Evolutionary conservation across 2,113 vertebrate genomes (phyloP).

Genomic region (Castor canadensis): DNA sequence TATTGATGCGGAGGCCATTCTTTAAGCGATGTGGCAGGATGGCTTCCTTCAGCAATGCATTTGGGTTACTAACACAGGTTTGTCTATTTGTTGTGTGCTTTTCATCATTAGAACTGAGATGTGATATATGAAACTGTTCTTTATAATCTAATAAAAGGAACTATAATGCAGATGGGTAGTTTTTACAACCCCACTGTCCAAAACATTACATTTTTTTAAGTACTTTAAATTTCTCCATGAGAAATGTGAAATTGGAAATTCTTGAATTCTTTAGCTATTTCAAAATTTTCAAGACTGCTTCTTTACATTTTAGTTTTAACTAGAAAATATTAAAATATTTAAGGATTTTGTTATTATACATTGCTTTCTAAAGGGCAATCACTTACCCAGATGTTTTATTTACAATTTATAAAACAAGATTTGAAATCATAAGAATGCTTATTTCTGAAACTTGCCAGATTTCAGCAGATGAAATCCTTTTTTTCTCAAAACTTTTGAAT

Average conservation of each 20-base stretch:
- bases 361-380: not conserved
- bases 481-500: slow-evolving; percentile 32
- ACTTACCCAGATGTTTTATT: not conserved
- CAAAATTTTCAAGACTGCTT: not conserved
- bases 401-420: not conserved
- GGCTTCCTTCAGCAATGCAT: not conserved
- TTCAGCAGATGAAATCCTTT: not conserved
- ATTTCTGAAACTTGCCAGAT: not conserved
- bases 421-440: slow-evolving; percentile 10
- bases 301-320: not conserved
- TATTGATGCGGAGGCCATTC: not conserved
- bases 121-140: not conserved
- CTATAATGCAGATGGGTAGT: not conserved
- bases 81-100: not conserved
- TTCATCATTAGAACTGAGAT: not conserved
- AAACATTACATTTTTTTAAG: not conserved
- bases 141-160: slow-evolving; percentile 5
- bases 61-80: not conserved
- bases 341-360: not conserved
- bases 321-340: not conserved
- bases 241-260: slow-evolving; percentile 13
- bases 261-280: not conserved
- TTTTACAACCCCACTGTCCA: not conserved
- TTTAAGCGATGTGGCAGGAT: not conserved
- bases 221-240: slow-evolving; percentile 1